A percentile compares a stretch with the other conserved stretches of the same genome.
These are phyloP conservation scores for Oconnorella tubifera DNA, from an alignment of 2,888 invertebrate species.

Conservation along the genomic window DNA sequence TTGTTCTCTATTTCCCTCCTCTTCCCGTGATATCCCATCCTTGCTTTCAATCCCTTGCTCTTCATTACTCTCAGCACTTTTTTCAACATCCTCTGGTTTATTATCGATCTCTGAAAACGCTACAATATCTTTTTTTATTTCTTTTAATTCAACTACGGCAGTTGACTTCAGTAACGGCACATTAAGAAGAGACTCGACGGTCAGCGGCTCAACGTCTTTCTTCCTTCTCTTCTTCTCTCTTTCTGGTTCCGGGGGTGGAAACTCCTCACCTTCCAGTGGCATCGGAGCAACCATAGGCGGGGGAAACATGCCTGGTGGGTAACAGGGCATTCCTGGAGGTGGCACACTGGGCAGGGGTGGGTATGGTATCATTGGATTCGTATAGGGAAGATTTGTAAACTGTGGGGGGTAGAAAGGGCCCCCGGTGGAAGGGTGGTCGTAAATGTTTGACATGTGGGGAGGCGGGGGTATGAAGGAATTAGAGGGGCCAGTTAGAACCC, in stretches of 20 bases:
- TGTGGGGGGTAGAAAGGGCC: too few species aligned
- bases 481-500: too few species aligned
- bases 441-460: too few species aligned
- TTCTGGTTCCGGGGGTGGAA: slow-evolving; percentile 9
- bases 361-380: not conserved
- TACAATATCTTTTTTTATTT: not conserved
- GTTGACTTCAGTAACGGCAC: slow-evolving; percentile 23
- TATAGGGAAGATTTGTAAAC: too few species aligned
- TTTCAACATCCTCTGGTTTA: not conserved
- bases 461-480: too few species aligned
- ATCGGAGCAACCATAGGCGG: not conserved
- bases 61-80: not conserved
- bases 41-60: not conserved
- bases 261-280: not conserved
- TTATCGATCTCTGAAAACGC: not conserved
- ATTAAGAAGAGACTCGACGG: slow-evolving; percentile 32
- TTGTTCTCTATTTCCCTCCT: not conserved
- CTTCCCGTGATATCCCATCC: not conserved
- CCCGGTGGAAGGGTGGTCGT: too few species aligned
- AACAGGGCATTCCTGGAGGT: not conserved
- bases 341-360: not conserved
- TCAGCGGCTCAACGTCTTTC: slow-evolving; percentile 28
- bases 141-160: not conserved
- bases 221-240: slow-evolving; percentile 24
- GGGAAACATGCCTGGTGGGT: not conserved